phyloP scores from a whole-genome alignment of 2,113 vertebrate species.

The Todiramphus saurophagus region DNA sequence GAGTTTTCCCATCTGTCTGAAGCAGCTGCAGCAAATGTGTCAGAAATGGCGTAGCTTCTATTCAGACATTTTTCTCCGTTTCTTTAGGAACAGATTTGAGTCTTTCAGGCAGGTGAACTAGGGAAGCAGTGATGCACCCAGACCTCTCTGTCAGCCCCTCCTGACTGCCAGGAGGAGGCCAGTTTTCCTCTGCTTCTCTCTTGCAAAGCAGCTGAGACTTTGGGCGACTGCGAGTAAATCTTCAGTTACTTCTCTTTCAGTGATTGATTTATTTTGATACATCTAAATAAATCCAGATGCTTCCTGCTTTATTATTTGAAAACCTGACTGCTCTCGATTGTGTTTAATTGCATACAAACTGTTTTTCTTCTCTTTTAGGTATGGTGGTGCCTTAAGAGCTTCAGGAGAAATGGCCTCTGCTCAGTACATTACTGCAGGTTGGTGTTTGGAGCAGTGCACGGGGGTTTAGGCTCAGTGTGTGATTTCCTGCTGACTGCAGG shows the following conservation, averaged over 20 bases:
- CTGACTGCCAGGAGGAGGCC: not conserved
- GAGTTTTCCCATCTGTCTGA: not conserved
- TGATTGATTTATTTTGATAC: not conserved
- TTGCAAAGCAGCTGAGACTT: not conserved
- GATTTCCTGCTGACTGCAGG: not conserved
- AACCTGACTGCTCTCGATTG: not conserved
- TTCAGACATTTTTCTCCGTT: not conserved
- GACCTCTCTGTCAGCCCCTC: not conserved
- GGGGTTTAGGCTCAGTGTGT: not conserved
- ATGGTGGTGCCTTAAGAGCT: constrained; percentile 93
- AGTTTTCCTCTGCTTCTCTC: not conserved
- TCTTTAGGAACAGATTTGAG: not conserved
- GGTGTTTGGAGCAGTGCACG: constrained; percentile 16
- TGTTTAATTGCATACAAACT: not conserved
- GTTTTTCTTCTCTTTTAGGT: constrained; percentile 71
- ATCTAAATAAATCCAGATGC: not conserved
- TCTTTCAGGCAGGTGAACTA: not conserved
- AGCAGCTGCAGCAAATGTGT: not conserved
- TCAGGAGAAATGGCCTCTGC: constrained; percentile 93
- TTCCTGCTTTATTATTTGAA: not conserved
- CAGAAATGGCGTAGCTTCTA: not conserved
- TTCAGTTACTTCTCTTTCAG: not conserved
- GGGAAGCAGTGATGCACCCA: not conserved
- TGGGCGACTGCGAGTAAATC: not conserved
- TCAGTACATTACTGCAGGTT: constrained; percentile 98